A percentile compares a stretch with the other conserved stretches of the same genome.
These are phyloP conservation scores for Acinonyx jubatus DNA, from an alignment of 2,113 vertebrate genomes.

Conservation along the genomic window DNA sequence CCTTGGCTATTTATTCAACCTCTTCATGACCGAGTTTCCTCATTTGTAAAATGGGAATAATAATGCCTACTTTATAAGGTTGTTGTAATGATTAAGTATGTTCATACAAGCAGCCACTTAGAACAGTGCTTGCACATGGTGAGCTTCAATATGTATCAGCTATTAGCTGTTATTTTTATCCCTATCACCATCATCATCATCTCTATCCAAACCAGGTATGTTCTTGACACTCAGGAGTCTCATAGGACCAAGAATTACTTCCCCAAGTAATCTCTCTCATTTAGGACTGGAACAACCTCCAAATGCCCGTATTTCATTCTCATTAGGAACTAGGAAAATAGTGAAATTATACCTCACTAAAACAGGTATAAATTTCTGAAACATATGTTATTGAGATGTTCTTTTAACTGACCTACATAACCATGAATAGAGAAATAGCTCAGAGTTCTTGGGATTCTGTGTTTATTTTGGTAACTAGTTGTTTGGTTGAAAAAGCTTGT, in stretches of 20 bases:
- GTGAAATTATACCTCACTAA: not conserved
- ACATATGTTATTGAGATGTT: not conserved
- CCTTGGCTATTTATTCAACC: not conserved
- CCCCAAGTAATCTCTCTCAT: not conserved
- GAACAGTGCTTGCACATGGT: not conserved
- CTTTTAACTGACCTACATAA: not conserved
- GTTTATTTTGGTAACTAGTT: slow-evolving; percentile 4
- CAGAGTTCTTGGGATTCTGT: not conserved
- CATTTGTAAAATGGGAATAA: not conserved
- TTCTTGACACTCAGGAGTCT: not conserved
- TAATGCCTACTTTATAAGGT: not conserved
- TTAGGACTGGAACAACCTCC: not conserved
- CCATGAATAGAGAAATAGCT: not conserved
- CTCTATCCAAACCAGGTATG: not conserved
- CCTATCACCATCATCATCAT: not conserved
- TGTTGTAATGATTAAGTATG: not conserved
- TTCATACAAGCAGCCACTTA: not conserved
- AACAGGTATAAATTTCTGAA: not conserved
- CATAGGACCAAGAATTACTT: not conserved
- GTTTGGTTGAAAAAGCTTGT: not conserved
- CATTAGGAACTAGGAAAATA: not conserved
- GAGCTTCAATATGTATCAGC: not conserved
- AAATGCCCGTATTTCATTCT: not conserved
- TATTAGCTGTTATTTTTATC: not conserved
- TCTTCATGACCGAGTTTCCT: not conserved